Base-by-base conservation (phyloP, 2,888 invertebrate species). In the Argyresthia goedartella region DNA sequence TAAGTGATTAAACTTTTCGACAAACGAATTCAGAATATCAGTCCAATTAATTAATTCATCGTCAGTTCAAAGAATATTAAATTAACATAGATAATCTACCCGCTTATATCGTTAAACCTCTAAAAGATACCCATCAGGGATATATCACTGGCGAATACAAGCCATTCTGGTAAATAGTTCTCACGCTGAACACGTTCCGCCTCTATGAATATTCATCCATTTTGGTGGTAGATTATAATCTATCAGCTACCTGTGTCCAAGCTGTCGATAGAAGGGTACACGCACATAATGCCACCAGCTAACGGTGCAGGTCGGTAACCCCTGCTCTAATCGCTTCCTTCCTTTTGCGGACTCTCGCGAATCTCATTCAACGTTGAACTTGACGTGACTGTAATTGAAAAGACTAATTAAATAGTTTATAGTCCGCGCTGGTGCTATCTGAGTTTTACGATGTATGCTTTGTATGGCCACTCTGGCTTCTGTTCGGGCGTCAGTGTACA, bases 261-360 rank as follows among this genome's bases (percentile, higher is more conserved):
- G 36, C 33, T 67, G 67, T 67, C 66, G 62, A 65, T 62, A 66
- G 65, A 59, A 55, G 59, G 52, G 51, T 52, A 53, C 51, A 39
- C 42, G 43, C 43, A 43, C 48, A 51, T 35, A 49, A 34, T 51
- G 34, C 25, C 16, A 57, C 62, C 56, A 65, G 65, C 66, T 85
- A 84, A 85, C 85, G 85, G 82, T 80, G 53, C 75, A 59, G 85
- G 84, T 84, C 81, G 70, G 62, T 76, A 71, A 85, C 85, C 86
- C 76, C 74, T 73, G 25, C 72, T 71, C 13, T 81, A 82, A 84
- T 82, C 73, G 74, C 72, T 78, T 77, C 79, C 81, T 78, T 79
- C 86, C 82, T 81, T 77, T 78, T 74, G 72, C 67, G 73, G 76
- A 60, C 66, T 60, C 65, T 64, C 67, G 71, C 76, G 66, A 77